Conservation (phyloP, 2,113 vertebrate species). For the Ia io region DNA sequence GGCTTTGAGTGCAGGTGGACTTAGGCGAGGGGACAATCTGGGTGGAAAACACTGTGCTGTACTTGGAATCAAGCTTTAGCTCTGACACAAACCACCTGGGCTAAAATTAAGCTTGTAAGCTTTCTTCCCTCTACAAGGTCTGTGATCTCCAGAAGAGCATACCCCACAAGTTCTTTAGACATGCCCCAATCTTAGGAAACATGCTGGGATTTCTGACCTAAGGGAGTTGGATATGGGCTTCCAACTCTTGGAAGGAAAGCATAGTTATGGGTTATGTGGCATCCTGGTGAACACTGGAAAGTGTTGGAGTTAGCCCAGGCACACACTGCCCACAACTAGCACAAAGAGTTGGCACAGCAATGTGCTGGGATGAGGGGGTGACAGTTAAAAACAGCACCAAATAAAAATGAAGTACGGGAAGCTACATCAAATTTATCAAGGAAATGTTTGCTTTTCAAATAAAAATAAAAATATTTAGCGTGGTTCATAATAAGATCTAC, state of each 20-base stretch:
- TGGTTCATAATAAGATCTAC: background rate
- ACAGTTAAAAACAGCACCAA: background rate
- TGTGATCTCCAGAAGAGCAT: background rate
- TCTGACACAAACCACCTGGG: background rate
- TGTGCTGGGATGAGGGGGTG: background rate
- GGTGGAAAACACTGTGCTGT: background rate
- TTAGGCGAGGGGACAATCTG: background rate
- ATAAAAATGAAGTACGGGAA: background rate
- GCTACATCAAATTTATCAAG: background rate
- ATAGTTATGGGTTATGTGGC: background rate
- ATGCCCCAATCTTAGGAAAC: background rate
- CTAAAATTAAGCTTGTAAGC: background rate
- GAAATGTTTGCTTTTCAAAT: background rate
- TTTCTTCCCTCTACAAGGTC: background rate
- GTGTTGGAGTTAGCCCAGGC: background rate
- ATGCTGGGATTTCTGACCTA: background rate
- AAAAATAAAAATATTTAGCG: slow-evolving; percentile 28
- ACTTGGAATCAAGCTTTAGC: background rate
- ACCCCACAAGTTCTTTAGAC: background rate
- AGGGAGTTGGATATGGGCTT: background rate
- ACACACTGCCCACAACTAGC: background rate
- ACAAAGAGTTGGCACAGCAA: background rate
- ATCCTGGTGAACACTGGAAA: background rate
- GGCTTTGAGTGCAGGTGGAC: background rate
- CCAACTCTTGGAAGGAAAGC: background rate